These are phyloP conservation scores for Takifugu bimaculatus DNA, from an alignment of 2,113 vertebrate species.

Conservation along the genomic window DNA sequence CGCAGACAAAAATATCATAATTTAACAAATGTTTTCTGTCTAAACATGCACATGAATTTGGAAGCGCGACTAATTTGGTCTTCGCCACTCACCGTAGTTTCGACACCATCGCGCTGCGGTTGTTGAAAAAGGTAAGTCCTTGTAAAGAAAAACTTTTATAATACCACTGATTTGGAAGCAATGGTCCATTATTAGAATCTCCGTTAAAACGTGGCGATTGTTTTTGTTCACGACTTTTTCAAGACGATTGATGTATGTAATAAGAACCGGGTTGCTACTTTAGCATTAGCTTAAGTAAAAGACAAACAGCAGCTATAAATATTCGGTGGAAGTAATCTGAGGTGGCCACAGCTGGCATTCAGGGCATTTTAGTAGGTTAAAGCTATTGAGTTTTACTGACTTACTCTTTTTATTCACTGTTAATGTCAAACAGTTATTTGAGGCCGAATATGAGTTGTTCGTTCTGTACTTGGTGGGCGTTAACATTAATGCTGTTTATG, in stretches of 20 bases:
- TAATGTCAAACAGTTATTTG: not conserved
- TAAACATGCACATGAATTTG: not conserved
- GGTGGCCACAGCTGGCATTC: constrained; percentile 16
- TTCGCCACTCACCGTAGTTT: constrained; percentile 31
- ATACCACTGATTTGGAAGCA: not conserved
- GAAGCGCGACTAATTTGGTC: constrained; percentile 5
- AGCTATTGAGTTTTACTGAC: constrained; percentile 12
- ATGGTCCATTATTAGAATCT: constrained; percentile 1
- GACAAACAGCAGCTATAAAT: constrained; percentile 53
- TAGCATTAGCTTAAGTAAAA: constrained; percentile 27
- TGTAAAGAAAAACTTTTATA: constrained; percentile 3
- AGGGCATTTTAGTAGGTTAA: not conserved
- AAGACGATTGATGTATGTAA: not conserved
- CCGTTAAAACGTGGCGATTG: not conserved
- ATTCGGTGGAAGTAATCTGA: constrained; percentile 26
- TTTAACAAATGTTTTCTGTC: not conserved
- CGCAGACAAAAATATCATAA: no score
- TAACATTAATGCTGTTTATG: not conserved
- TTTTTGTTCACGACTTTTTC: no score
- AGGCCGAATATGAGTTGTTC: not conserved
- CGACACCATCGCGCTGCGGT: not conserved
- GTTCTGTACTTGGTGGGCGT: constrained; percentile 6
- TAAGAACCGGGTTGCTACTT: not conserved
- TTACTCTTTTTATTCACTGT: no score
- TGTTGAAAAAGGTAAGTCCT: not conserved